Evolutionary conservation across 2,888 invertebrate species (phyloP), one percentile per base, ranked within the genome.

Genomic region (Griposia aprilina): DNA sequence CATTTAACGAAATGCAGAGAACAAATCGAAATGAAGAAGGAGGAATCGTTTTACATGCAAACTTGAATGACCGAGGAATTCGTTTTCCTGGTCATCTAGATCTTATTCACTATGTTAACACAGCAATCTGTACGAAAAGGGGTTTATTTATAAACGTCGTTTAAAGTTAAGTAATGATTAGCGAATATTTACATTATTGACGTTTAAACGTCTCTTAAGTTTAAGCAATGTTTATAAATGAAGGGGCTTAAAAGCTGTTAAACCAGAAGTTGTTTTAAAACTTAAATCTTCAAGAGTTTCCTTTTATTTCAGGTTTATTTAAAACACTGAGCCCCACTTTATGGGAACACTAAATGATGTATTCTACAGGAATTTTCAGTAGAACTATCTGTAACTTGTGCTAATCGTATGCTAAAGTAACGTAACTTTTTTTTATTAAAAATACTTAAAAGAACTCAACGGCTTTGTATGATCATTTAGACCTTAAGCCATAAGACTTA

Each of bases 11-110:
- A 80, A 87, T 85, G 80, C 77, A 82, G 79, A 81, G 80, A 86
- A 80, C 81, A 85, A 82, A 88, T 88, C 82, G 81, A 81, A 84
- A 87, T 81, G 81, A 85, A 81, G 78, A 82, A 81, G 78, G 67
- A 84, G 78, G 78, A 86, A 75, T 69, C 70, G 63, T 76, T 81
- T 83, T 68, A 70, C 69, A 69, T 80, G 60, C 70, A 74, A 80
- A 76, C 74, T 68, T 75, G 41, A 76, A 82, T 82, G 74, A 74
- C 75, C 59, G 41, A 71, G 62, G 52, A 79, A 72, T 74, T 76
- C 59, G 41, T 85, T 78, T 55, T 23, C 26, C 2, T 66, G 17
- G 41, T 68, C 75, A 76, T 71, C 13, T 50, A 63, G 52, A 69
- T 4, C 48, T 41, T 67, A 69, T 75, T 73, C 30, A 65, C 65